Percentiles rank a stretch among this genome's conserved stretches.
phyloP scores from a whole-genome alignment of 2,113 vertebrate species.

The Coreoperca whiteheadi region DNA sequence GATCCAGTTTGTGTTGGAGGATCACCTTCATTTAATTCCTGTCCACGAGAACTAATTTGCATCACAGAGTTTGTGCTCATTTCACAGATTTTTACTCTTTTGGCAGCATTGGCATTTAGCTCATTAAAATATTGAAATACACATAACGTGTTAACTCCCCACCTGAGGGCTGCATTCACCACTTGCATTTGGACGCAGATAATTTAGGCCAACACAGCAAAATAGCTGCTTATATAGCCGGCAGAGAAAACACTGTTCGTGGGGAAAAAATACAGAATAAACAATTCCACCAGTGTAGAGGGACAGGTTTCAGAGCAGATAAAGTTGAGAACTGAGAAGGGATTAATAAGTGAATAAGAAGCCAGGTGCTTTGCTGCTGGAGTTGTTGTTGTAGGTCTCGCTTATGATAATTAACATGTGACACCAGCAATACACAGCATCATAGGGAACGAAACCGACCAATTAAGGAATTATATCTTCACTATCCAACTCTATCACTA shows the following conservation, averaged over 20 bases:
- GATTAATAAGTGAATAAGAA: constrained; percentile 68
- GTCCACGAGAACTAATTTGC: constrained; percentile 40
- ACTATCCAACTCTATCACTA: constrained; percentile 24
- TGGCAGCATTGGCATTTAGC: constrained; percentile 46
- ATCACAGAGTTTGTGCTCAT: constrained; percentile 37
- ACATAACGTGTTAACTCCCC: constrained; percentile 51
- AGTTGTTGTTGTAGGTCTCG: constrained; percentile 56
- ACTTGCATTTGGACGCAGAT: constrained; percentile 52
- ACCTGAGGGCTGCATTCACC: constrained; percentile 62
- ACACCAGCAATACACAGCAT: constrained; percentile 27
- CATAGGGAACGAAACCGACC: constrained; percentile 47
- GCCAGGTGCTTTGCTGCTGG: constrained; percentile 47
- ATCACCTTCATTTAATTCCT: constrained; percentile 25
- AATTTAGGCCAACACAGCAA: constrained; percentile 64
- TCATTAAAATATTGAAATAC: constrained; percentile 78
- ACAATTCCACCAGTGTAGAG: constrained; percentile 52
- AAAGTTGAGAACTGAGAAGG: constrained; percentile 38
- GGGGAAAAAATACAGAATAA: constrained; percentile 53
- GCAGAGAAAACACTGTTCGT: constrained; percentile 31
- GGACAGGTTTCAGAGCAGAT: constrained; percentile 46
- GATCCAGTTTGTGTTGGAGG: constrained; percentile 22
- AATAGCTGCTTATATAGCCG: constrained; percentile 54
- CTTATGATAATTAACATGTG: constrained; percentile 67
- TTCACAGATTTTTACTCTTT: constrained; percentile 41
- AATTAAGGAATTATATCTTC: constrained; percentile 55